Evolutionary conservation across 2,797 vertebrate species (phyloP), one percentile per base, ranked within the genome.

Genomic region (Coregonus ussuriensis): DNA sequence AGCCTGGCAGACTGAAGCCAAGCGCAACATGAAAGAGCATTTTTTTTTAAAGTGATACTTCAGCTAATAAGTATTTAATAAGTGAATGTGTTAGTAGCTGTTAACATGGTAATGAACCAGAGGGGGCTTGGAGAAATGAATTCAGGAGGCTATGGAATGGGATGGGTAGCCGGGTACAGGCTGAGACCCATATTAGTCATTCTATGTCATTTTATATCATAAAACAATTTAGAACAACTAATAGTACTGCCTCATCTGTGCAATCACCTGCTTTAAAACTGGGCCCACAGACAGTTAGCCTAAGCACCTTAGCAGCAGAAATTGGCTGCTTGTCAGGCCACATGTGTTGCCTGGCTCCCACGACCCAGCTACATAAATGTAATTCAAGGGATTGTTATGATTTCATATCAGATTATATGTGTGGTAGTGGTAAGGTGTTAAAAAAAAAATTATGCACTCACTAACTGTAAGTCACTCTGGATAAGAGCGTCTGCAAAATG

Each of bases 61-160:
- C 56, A 25, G 51, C 81, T 86, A 85, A 85, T 83, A 82, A 79
- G 81, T 67, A 75, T 84, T 76, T 87, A 82, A 84, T 79, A 88
- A 72, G 82, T 63, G 81, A 84, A 76, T 81, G 79, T 83, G 82
- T 84, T 85, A 29, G 79, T 75, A 77, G 59, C 74, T 1, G 5
- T 16, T 51, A 54, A 80, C 79, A 76, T 54, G 62, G 70, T 82
- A 81, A 84, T 85, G 79, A 89, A 75, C n/a, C 76, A 47, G 79
- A 75, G 63, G 83, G 74, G 81, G 84, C 71, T 74, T 6, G 6
- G 71, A 51, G 35, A 31, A 33, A 18, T 69, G 15, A 15, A 13
- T 9, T 33, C 2, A n/a, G 72, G 21, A n/a, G 47, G 47, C 15
- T 21, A 16, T 16, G 68, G 54, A 41, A 75, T 67, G 51, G 74